Conservation (phyloP, 2,797 vertebrate genomes). For the Neostethus bicornis region DNA sequence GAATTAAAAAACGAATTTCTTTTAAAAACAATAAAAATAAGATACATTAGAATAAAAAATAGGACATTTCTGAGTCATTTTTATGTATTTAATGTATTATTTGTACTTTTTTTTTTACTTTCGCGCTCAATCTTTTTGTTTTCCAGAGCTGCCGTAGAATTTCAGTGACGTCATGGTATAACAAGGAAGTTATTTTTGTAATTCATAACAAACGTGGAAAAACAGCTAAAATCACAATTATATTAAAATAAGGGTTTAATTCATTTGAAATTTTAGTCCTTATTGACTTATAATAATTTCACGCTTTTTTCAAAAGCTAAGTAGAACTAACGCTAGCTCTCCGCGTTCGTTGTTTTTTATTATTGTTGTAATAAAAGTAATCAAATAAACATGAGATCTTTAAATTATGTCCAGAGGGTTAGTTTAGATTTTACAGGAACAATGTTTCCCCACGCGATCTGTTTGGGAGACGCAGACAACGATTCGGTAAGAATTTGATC, state of each 20-base stretch:
- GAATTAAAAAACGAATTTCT: no score
- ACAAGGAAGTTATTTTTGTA: no score
- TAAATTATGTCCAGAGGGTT: slow-evolving; percentile 92
- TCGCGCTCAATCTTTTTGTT: background rate
- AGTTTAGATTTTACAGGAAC: slow-evolving; percentile 92
- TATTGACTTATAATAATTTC: background rate
- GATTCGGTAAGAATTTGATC: slow-evolving; percentile 90
- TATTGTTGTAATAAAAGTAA: background rate
- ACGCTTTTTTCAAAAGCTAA: background rate
- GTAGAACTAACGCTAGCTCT: background rate
- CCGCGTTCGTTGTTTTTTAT: background rate
- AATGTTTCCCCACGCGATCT: slow-evolving; percentile 93
- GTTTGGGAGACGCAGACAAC: slow-evolving; percentile 94
- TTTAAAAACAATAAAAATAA: no score
- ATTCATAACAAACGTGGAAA: no score
- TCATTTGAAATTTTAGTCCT: background rate
- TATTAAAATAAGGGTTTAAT: background rate
- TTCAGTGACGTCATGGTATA: slow-evolving; percentile 63
- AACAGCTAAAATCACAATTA: no score
- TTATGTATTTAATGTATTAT: no score
- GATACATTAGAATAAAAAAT: no score
- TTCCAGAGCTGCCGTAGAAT: slow-evolving; percentile 33
- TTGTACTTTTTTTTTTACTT: no score
- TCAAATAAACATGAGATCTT: slow-evolving; percentile 79
- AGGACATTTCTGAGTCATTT: no score